phyloP scores from a whole-genome alignment of 2,888 invertebrate species.

The Unio delphinus region DNA sequence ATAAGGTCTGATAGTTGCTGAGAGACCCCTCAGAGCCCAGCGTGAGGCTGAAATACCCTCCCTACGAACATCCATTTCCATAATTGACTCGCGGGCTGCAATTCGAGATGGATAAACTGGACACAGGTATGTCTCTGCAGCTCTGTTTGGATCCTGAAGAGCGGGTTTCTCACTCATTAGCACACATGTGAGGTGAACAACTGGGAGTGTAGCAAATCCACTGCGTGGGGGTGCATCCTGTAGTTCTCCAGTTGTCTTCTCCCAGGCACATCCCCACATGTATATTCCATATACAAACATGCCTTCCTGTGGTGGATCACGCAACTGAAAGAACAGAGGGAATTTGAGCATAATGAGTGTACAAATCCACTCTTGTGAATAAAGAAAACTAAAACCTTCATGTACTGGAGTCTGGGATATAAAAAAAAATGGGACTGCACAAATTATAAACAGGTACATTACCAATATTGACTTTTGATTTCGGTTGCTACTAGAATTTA shows the following conservation, averaged over 20 bases:
- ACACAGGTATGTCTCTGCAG: constrained; percentile 66
- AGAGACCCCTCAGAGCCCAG: constrained; percentile 69
- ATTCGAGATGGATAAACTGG: constrained; percentile 68
- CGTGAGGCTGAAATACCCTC: constrained; percentile 64
- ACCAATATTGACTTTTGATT: no score
- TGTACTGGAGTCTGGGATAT: no score
- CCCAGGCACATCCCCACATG: constrained; percentile 71
- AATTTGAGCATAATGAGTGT: no score
- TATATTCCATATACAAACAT: constrained; percentile 71
- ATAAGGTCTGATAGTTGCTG: constrained; percentile 68
- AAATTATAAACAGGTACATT: no score
- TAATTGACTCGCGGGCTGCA: constrained; percentile 56
- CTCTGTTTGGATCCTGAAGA: constrained; percentile 58
- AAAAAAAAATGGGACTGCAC: no score
- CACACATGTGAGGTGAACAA: constrained; percentile 69
- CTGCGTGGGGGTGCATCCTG: constrained; percentile 66
- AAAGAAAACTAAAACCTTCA: no score
- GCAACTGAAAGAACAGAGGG: constrained; percentile 49
- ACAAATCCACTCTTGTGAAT: no score
- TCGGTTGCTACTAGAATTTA: no score
- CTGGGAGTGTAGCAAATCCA: constrained; percentile 64
- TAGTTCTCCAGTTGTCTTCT: constrained; percentile 69
- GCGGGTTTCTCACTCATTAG: constrained; percentile 62
- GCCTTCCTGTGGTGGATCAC: constrained; percentile 72
- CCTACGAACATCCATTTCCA: constrained; percentile 67